Base-by-base conservation (phyloP, 2,113 vertebrate genomes). In the Ceuthmochares aereus region DNA sequence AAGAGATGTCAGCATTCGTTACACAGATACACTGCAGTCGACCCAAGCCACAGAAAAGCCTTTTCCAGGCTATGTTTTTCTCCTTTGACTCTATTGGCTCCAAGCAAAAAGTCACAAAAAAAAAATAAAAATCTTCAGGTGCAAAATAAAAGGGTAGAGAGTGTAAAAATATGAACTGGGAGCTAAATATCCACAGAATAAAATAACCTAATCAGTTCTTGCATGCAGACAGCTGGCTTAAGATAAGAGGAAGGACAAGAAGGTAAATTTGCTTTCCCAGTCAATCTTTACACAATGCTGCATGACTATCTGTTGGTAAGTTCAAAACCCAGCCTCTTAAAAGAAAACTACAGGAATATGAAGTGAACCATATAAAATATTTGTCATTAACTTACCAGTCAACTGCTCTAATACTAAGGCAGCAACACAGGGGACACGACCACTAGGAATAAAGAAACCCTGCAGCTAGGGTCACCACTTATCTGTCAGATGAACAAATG, bases 251-350 rank as follows among this genome's bases (percentile, higher is more conserved):
- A 84, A 93, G 49, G 16, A 77, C 73, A 60, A 87, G 36, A 62
- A 74, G 17, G 11, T 10, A 87, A 73, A 15, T 36, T 64, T 81
- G 43, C 30, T 81, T 72, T 78, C 43, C 26, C n/a, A 66, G 22
- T 45, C 69, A 72, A 89, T 29, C 29, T 74, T 74, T 29, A 32
- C 5, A 49, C 21, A 47, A 60, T 5, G 12, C 40, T 62, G 29
- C 36, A 42, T 22, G 8, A 80, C n/a, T 70, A 26, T 32, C 70
- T 30, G 17, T 16, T n/a, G 8, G 13, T 4, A 83, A 91, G 14
- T n/a, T 85, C 82, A 91, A 89, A 90, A 67, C 17, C 23, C 47
- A 70, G 32, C 7, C 45, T 60, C 68, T 66, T 69, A 55, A 89
- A 93, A 82, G 2, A 14, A 42, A 87, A 22, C 73, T 62, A 66